Evolutionary conservation across 2,888 invertebrate species (phyloP), one percentile per base, ranked within the genome.

Genomic region (Sturmia bella): DNA sequence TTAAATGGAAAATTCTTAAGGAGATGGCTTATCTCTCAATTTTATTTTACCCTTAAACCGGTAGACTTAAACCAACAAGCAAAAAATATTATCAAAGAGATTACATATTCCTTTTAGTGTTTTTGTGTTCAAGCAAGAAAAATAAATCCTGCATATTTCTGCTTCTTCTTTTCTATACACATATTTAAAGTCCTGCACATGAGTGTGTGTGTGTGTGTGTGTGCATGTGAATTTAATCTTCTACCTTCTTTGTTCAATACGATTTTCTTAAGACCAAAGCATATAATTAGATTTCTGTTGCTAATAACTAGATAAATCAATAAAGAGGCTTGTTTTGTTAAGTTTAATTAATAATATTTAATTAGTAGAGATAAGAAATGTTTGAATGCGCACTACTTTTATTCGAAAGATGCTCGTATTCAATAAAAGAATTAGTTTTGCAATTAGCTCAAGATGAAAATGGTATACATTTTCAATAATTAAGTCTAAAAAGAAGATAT

Each of bases 261-360:
- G 7, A n/a, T n/a, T 43, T 59, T 59, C 13, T 6, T 11, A 43
- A 48, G 17, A 32, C 45, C 17, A 13, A 48, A 48, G 17, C 32
- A 63, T 45, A 19, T 63, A 63, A 48, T 63, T 63, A 32, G 45
- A 48, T 63, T 59, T 59, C 7, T 43, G n/a, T n/a, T 59, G 13
- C 59, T 21, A 59, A 59, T 59, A 59, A 43, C 59, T 24, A 48
- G 45, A 63, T 63, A 32, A 48, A 48, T 63, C 61, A n/a, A 45
- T 43, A 45, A 45, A 6, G 43, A 5, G 45, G 32, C 45, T 63
- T 61, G 17, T 27, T 45, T 61, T 12, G n/a, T 45, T 12, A 5
- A 45, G 11, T 17, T 17, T 45, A 45, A 61, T 61, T 61, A 61
- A 45, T 45, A 45, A 45, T 27, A 45, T 45, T 61, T 15, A 45